phyloP scores from a whole-genome alignment of 2,113 vertebrate species.

The Rattus norvegicus region GRCr8 NC_086031.1:99619501-99620000 shows the following conservation, averaged over 20 bases:
- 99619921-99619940: slow-evolving; percentile 14
- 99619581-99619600: neutral
- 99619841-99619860: neutral
- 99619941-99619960: neutral
- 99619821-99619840: neutral
- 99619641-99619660: neutral
- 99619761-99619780: neutral
- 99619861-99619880: neutral
- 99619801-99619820: neutral
- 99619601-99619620: neutral
- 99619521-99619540: neutral
- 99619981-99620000: neutral
- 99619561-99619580: neutral
- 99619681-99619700: neutral
- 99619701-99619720: neutral
- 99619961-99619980: slow-evolving; percentile 34
- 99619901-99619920: neutral
- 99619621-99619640: neutral
- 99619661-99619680: neutral
- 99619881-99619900: neutral
- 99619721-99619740: neutral
- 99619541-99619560: neutral
- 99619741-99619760: neutral
- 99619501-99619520: neutral
- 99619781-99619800: neutral